Evolutionary conservation across 35 echinoderm and acorn worm species (phyloP).

Genomic region (Diadema setosum): DNA sequence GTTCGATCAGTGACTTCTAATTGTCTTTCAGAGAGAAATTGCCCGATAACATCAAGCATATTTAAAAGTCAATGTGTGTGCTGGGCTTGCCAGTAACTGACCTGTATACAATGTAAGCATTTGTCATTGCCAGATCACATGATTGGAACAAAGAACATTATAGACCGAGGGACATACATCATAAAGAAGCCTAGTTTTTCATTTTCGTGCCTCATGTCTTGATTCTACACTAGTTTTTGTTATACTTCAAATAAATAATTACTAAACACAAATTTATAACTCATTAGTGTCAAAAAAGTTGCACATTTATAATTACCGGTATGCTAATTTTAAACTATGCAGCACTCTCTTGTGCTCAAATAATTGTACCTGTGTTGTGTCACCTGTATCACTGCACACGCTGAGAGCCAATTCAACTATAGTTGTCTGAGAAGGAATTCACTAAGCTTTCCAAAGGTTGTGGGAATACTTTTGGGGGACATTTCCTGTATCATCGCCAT

Average conservation of each 20-base stretch:
- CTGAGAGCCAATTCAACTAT: not conserved
- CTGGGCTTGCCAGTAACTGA: not conserved
- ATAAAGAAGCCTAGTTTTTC: too few species aligned
- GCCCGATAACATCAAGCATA: not conserved
- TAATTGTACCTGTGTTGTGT: too few species aligned
- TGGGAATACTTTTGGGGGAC: not conserved
- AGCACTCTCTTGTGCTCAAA: too few species aligned
- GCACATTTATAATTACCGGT: too few species aligned
- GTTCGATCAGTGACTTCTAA: not conserved
- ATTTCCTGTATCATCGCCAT: constrained; percentile 66
- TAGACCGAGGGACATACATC: too few species aligned
- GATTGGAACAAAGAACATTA: too few species aligned
- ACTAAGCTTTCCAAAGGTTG: constrained; percentile 14
- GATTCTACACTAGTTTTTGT: too few species aligned
- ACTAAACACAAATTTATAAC: too few species aligned
- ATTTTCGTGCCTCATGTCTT: too few species aligned
- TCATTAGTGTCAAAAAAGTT: too few species aligned
- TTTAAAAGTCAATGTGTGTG: not conserved
- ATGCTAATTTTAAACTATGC: too few species aligned
- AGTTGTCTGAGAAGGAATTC: constrained; percentile 15
- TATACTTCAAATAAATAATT: too few species aligned
- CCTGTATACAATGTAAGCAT: not conserved
- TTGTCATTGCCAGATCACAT: not conserved
- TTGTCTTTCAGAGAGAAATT: not conserved
- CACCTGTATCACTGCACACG: not conserved